A percentile compares a stretch with the other conserved stretches of the same genome.
Evolutionary conservation across 1,140 invertebrate species (phyloP).

Genomic region (Andrena cerasifolii): DNA sequence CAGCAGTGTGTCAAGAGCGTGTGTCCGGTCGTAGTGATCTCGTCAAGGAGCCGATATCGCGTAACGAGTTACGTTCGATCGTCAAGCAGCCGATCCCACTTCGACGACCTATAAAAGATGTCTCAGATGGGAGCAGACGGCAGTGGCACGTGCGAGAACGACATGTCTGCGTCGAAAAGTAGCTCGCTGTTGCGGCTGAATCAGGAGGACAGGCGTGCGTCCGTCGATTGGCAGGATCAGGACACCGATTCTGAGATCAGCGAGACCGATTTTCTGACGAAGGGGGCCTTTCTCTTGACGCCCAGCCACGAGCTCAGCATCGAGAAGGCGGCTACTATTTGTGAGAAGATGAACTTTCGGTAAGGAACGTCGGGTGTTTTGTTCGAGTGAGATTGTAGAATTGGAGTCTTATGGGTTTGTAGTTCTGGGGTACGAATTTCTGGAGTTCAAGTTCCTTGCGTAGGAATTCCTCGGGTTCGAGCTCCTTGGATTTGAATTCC

Average conservation of each 20-base stretch:
- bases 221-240: slow-evolving; percentile 74
- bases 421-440: too few species aligned
- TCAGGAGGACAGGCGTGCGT: slow-evolving; percentile 68
- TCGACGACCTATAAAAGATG: slow-evolving; percentile 76
- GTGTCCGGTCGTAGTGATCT: slow-evolving; percentile 54
- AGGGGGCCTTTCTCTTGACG: slow-evolving; percentile 90
- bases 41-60: slow-evolving; percentile 56
- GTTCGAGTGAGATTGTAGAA: too few species aligned
- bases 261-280: slow-evolving; percentile 81
- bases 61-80: slow-evolving; percentile 56
- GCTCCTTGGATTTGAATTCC: too few species aligned
- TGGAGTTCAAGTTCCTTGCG: too few species aligned
- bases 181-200: slow-evolving; percentile 73
- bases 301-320: slow-evolving; percentile 92
- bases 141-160: slow-evolving; percentile 76
- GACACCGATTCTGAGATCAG: slow-evolving; percentile 78
- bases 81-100: slow-evolving; percentile 50
- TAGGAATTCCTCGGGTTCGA: too few species aligned
- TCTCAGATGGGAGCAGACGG: slow-evolving; percentile 67
- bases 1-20: slow-evolving; percentile 69
- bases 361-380: slow-evolving; percentile 60
- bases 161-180: slow-evolving; percentile 78
- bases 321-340: slow-evolving; percentile 92
- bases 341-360: slow-evolving; percentile 92
- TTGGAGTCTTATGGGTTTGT: too few species aligned